Conservation (phyloP, 1,140 invertebrate species). For the Pseudachorutes palmiensis region DNA sequence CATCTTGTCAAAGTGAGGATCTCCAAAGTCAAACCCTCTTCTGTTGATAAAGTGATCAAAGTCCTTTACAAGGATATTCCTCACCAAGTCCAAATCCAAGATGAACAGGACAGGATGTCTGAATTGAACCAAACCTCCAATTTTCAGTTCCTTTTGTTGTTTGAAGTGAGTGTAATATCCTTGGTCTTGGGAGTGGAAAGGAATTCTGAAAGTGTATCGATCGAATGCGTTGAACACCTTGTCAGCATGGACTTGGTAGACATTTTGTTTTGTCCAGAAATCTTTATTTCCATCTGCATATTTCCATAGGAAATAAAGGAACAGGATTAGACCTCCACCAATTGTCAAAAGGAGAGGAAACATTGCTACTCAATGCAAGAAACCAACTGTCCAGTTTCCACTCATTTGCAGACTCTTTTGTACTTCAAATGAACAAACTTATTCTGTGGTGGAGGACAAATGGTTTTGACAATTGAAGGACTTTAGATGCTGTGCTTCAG, state of each 20-base stretch:
- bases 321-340: too few species aligned
- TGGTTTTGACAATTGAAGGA: too few species aligned
- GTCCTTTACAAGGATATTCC: conserved; percentile 42
- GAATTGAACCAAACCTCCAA: not conserved
- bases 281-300: not conserved
- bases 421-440: too few species aligned
- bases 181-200: not conserved
- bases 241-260: not conserved
- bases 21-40: not conserved
- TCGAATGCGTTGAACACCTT: not conserved
- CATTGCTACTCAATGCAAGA: too few species aligned
- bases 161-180: not conserved
- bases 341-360: too few species aligned
- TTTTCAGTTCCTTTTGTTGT: not conserved
- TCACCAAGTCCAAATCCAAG: conserved; percentile 41
- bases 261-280: not conserved
- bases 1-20: conserved; percentile 12
- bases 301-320: not conserved
- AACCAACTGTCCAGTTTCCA: too few species aligned
- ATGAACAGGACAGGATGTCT: conserved; percentile 45
- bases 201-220: not conserved
- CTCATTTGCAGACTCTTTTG: too few species aligned
- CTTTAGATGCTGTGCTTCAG: too few species aligned
- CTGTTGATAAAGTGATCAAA: conserved; percentile 40
- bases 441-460: too few species aligned